Evolutionary conservation across 64 coral and sea anemone species (phyloP).

Genomic region (Hydrozoanthus tunicans): DNA sequence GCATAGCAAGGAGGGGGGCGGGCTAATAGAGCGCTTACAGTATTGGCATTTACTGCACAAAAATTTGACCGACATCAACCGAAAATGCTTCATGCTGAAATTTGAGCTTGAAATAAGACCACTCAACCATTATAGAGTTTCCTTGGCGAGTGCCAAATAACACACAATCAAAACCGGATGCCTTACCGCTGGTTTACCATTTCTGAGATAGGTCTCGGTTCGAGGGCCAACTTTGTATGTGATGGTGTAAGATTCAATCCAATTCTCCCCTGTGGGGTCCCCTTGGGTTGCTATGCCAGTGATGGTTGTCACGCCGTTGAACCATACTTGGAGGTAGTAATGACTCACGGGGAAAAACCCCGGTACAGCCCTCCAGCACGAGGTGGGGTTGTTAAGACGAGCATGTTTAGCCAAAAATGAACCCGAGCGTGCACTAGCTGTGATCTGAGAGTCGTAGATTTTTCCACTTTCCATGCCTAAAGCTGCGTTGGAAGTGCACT

Average conservation of each 20-base stretch:
- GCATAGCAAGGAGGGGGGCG: too few relatives aligned
- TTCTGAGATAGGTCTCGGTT: background rate
- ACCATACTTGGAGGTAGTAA: constrained; percentile 58
- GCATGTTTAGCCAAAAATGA: background rate
- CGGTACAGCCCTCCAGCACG: constrained; percentile 17
- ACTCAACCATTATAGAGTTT: background rate
- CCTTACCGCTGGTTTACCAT: background rate
- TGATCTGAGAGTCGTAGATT: constrained; percentile 28
- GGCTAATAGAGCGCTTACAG: too few relatives aligned
- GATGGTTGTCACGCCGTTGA: constrained; percentile 17
- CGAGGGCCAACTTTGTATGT: background rate
- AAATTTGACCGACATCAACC: too few relatives aligned
- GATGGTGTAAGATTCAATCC: constrained; percentile 50
- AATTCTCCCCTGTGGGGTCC: constrained; percentile 36
- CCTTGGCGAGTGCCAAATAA: too few relatives aligned
- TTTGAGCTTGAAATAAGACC: too few relatives aligned
- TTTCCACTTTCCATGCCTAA: constrained; percentile 46
- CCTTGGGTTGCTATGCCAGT: constrained; percentile 69
- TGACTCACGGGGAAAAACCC: background rate
- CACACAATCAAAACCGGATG: too few relatives aligned
- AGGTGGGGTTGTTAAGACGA: constrained; percentile 30
- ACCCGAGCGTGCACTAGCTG: background rate
- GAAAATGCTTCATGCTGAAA: too few relatives aligned
- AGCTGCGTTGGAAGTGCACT: constrained; percentile 1
- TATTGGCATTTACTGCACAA: too few relatives aligned